Evolutionary conservation across 1,140 invertebrate genomes (phyloP), one percentile per base, ranked within the genome.

Genomic region (Lasioglossum albipes): DNA sequence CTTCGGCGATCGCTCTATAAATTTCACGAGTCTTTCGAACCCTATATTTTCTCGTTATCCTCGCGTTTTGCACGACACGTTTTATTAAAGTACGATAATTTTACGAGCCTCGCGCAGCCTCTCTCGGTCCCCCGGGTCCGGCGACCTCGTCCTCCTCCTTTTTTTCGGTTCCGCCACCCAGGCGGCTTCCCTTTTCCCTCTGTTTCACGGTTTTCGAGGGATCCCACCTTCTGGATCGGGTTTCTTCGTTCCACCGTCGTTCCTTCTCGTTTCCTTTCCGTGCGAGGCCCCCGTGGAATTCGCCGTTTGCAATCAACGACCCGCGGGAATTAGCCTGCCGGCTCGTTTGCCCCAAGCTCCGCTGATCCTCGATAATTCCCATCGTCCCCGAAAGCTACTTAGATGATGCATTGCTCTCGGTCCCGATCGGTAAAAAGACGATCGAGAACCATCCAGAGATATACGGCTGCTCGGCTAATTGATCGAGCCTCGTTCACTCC

Each of bases 41-140:
- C 86, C 86, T 87, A 87, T 87, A 87, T 87, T 87, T 87, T 87
- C 86, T 87, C 86, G 86, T 87, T 87, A 87, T 87, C 86, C 86
- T 87, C 86, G 86, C 86, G 79, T 87, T 87, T 87, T 86, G 86
- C 86, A 87, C 86, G 86, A 87, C 86, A 87, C 86, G 84, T 87
- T 87, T 87, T 87, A 87, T 87, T 87, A 87, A 87, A 87, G 86
- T 84, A 87, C 86, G 84, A 86, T 87, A 87, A 87, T 87, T 87
- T 87, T 87, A 87, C 86, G 86, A 87, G 85, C 13, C 45, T 12
- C 13, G 71, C 78, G 42, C 82, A 67, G 71, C 78, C 78, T 67
- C 67, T 85, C 75, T 79, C 42, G 20, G 59, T 42, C 54, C n/a
- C 20, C n/a, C 6, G 18, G 6, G 13, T 57, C 20, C 52, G 16